Percentiles rank a stretch among this genome's conserved stretches.
phyloP scores from a whole-genome alignment of 2,797 vertebrate genomes.

The Halcyon chelicuti region DNA sequence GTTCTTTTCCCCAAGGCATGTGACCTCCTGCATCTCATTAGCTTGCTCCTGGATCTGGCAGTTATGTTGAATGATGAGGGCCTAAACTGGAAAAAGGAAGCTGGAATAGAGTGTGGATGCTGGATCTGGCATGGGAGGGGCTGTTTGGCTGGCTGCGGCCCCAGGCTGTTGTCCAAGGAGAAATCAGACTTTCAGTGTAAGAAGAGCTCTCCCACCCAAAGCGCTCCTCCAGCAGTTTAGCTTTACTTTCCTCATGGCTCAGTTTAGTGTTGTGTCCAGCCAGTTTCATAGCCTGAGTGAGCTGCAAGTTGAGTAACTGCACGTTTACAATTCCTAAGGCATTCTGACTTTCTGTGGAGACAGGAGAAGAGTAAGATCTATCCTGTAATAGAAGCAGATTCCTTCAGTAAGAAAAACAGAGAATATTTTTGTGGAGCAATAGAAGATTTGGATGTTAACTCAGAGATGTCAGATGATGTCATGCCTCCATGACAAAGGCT shows the following conservation, averaged over 20 bases:
- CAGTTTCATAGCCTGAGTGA: neutral
- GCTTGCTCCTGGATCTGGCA: neutral
- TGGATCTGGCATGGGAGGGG: neutral
- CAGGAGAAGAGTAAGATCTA: neutral
- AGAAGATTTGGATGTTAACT: neutral
- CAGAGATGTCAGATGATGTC: slow-evolving; percentile 1
- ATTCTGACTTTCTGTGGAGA: neutral
- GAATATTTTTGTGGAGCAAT: neutral
- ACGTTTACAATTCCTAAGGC: neutral
- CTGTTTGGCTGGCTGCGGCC: neutral
- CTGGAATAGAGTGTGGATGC: neutral
- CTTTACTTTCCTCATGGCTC: neutral
- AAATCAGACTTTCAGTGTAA: neutral
- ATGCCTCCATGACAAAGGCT: neutral
- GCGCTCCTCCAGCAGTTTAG: neutral
- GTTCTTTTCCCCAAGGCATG: neutral
- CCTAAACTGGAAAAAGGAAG: neutral
- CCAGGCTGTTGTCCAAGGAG: slow-evolving; percentile 10
- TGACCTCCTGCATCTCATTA: neutral
- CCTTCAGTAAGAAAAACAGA: neutral
- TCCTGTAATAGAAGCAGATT: neutral
- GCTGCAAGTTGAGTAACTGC: neutral
- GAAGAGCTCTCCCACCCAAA: neutral
- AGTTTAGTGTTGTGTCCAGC: neutral
- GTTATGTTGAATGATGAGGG: neutral